A percentile compares a stretch with the other conserved stretches of the same genome.
These are phyloP conservation scores for Anastatus disparis DNA, from an alignment of 1,140 invertebrate genomes.

Conservation along the genomic window DNA sequence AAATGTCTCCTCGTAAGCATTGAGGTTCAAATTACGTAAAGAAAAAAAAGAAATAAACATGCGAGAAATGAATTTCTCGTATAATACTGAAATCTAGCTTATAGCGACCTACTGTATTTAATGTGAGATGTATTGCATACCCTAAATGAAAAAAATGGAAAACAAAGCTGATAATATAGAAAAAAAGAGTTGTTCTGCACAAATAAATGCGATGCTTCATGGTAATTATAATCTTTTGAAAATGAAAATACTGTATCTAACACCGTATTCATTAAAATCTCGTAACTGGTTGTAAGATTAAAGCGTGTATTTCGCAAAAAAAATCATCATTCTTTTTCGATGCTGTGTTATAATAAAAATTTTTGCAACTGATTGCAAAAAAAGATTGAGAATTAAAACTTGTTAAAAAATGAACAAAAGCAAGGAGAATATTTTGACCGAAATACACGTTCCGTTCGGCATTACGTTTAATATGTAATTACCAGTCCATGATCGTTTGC, in stretches of 20 bases:
- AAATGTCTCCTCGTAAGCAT: slow-evolving; percentile 1
- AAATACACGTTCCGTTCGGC: slow-evolving; percentile 1
- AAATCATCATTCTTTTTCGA: too few relatives aligned
- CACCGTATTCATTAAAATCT: slow-evolving; percentile 7
- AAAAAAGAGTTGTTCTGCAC: slow-evolving; percentile 64
- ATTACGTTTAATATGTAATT: neutral
- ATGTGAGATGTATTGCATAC: slow-evolving; percentile 62
- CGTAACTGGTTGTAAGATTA: slow-evolving; percentile 3
- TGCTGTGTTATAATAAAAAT: neutral
- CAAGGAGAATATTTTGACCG: neutral
- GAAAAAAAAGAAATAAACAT: neutral
- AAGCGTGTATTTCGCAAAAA: slow-evolving; percentile 10
- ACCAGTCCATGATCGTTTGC: neutral
- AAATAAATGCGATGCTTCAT: slow-evolving; percentile 60
- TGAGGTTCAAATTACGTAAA: neutral
- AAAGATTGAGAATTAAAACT: neutral
- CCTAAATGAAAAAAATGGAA: slow-evolving; percentile 53
- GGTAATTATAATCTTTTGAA: slow-evolving; percentile 62
- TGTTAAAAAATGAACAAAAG: neutral
- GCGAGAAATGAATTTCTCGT: slow-evolving; percentile 41
- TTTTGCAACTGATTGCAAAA: neutral
- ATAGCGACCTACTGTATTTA: slow-evolving; percentile 63
- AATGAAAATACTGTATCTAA: slow-evolving; percentile 36
- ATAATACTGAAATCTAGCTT: slow-evolving; percentile 53
- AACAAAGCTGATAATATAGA: slow-evolving; percentile 42